Evolutionary conservation across 2,113 vertebrate genomes (phyloP).

Genomic region (Gymnarchus niloticus): DNA sequence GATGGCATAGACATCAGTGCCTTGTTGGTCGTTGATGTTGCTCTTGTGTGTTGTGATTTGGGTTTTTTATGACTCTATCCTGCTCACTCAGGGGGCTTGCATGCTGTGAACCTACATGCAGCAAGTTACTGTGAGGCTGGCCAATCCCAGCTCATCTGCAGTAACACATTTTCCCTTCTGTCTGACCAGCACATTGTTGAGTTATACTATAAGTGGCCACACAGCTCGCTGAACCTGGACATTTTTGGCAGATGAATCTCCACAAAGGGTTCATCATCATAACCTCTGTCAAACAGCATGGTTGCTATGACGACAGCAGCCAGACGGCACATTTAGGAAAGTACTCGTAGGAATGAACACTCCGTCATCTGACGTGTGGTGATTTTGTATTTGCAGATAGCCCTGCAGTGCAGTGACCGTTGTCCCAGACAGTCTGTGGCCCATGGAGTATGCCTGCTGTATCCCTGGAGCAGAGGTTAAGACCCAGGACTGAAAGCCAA

Average conservation of each 20-base stretch:
- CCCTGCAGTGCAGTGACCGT: slow-evolving; percentile 71
- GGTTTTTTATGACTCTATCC: neutral
- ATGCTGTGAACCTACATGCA: neutral
- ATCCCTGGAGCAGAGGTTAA: neutral
- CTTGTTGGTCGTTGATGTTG: neutral
- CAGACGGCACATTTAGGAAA: slow-evolving; percentile 74
- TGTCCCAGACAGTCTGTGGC: slow-evolving; percentile 52
- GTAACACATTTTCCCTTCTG: slow-evolving; percentile 20
- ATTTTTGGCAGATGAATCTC: slow-evolving; percentile 62
- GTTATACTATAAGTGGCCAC: slow-evolving; percentile 28
- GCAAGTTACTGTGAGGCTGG: neutral
- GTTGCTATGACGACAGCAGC: slow-evolving; percentile 74
- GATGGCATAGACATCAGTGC: neutral
- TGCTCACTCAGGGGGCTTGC: neutral
- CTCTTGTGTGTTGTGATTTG: neutral
- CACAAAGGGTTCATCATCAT: slow-evolving; percentile 78
- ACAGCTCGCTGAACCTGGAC: neutral
- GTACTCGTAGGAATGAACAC: slow-evolving; percentile 66
- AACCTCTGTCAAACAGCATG: slow-evolving; percentile 71
- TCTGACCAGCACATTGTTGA: slow-evolving; percentile 34
- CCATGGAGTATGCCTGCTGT: neutral
- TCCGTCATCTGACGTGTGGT: slow-evolving; percentile 79
- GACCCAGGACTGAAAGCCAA: neutral
- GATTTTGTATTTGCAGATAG: slow-evolving; percentile 72
- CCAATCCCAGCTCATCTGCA: neutral